Base-by-base conservation (phyloP, 2,113 vertebrate genomes). In the Silurus glanis region DNA sequence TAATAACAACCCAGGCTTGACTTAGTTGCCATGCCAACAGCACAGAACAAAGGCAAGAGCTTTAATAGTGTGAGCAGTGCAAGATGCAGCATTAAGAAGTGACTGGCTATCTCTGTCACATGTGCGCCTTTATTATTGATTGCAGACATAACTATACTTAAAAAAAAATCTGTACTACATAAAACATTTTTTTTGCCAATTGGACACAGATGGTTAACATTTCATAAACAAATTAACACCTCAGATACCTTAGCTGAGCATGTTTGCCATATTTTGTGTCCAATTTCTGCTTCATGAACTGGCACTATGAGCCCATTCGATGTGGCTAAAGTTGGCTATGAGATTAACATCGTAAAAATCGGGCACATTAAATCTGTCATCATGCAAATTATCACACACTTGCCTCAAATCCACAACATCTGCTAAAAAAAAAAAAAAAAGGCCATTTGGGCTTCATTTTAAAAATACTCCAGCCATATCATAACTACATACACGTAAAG, bases 21-120 rank as follows among this genome's bases (percentile, higher is more conserved):
- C 88, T 89, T 59, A 84, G 90, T 92, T 90, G 89, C 90, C 89
- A 91, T 90, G 89, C 82, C 89, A 89, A 92, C 88, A 84, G 83
- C 82, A 85, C 53, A 88, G 86, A 89, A 91, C 88, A 91, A 90
- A 92, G 88, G 62, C 87, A 88, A 72, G 69, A 82, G 55, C 82
- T 84, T 82, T 87, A 78, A 84, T 82, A 66, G 79, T 71, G 88
- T 86, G 80, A 85, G 88, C 90, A 81, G 87, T 64, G 69, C 28
- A 66, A 88, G 82, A 88, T 80, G 82, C 56, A 75, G 67, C 82
- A 88, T n/a, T 55, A 79, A 56, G 53, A 71, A 51, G 49, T 4
- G 79, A 71, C 62, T 62, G 21, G 8, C 64, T 82, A 37, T 74
- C 53, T 51, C 45, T 76, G 64, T 87, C 72, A 58, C 59, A 74